These are phyloP conservation scores for Heliconius melpomene DNA, from an alignment of 1,140 invertebrate species.

Conservation along the genomic window DNA sequence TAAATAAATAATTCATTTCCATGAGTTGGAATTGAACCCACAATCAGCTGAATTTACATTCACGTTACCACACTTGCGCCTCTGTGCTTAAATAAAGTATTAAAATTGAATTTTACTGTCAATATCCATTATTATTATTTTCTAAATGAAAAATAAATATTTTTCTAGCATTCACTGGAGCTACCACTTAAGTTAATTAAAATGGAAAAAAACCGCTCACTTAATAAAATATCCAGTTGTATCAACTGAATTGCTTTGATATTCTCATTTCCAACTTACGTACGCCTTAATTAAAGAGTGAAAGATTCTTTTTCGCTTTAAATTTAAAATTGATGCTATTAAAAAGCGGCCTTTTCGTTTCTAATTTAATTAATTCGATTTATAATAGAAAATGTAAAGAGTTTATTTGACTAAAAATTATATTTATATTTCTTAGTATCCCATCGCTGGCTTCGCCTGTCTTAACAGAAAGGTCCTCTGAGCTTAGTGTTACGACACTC, in stretches of 20 bases:
- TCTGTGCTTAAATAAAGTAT: background rate
- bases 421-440: too few relatives aligned
- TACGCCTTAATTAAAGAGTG: background rate
- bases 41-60: too few relatives aligned
- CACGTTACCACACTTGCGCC: too few relatives aligned
- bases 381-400: background rate
- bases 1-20: too few relatives aligned
- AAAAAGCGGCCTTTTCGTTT: background rate
- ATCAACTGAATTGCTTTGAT: conserved; percentile 14
- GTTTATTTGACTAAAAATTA: too few relatives aligned
- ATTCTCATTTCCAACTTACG: conserved; percentile 7
- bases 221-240: conserved; percentile 21
- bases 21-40: too few relatives aligned
- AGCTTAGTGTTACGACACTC: too few relatives aligned
- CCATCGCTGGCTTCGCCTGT: too few relatives aligned
- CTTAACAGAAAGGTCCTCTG: too few relatives aligned
- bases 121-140: too few relatives aligned
- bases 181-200: conserved; percentile 12
- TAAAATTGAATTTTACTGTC: background rate
- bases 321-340: background rate
- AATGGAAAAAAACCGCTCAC: conserved; percentile 16
- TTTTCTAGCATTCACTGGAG: too few relatives aligned
- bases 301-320: background rate
- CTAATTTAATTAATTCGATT: background rate
- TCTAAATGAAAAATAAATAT: too few relatives aligned